Evolutionary conservation across 2,888 invertebrate species (phyloP), one percentile per base, ranked within the genome.

Genomic region (Ormyrus nitidulus): DNA sequence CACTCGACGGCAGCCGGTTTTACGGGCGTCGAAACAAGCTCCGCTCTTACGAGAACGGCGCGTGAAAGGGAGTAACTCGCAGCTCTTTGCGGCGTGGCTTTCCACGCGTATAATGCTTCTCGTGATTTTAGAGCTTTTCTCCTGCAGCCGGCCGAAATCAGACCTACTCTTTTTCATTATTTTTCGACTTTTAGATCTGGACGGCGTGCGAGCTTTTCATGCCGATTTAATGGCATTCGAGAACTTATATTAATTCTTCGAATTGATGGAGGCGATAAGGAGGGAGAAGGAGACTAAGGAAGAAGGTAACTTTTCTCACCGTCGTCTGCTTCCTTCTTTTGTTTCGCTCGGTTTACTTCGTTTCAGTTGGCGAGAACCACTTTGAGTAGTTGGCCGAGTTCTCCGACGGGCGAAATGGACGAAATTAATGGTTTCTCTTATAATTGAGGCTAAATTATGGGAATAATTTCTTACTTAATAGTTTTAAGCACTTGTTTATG

Each of bases 1-100:
- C 48, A n/a, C 6, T 49, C 56, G 64, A 70, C 34, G 9, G 70
- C 71, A 84, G 74, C 78, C 85, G 34, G 86, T 87, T 88, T 88
- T 88, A 88, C 84, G 87, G 81, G 71, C 85, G 77, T 80, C 75
- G 83, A 84, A 84, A 84, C 85, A 85, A 84, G 83, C 44, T 79
- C 81, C 81, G 75, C 78, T 72, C 82, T 82, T 82, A 83, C 44
- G 48, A 59, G 44, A 65, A n/a, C 56, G 11, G 77, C 48, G 53
- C 34, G 34, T 34, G 34, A 34, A 34, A 34, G 4, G 34, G 34
- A 34, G 34, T 34, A 66, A 62, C 13, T 64, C 19, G 71, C 58
- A 13, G 13, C 58, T 71, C 71, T 34, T 34, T 34, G 10, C 13
- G 48, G 49, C 53, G 13, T 49, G 77, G 71, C 46, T 65, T 72